Base-by-base conservation (phyloP, 1,140 invertebrate species). In the Neodiprion virginianus region DNA sequence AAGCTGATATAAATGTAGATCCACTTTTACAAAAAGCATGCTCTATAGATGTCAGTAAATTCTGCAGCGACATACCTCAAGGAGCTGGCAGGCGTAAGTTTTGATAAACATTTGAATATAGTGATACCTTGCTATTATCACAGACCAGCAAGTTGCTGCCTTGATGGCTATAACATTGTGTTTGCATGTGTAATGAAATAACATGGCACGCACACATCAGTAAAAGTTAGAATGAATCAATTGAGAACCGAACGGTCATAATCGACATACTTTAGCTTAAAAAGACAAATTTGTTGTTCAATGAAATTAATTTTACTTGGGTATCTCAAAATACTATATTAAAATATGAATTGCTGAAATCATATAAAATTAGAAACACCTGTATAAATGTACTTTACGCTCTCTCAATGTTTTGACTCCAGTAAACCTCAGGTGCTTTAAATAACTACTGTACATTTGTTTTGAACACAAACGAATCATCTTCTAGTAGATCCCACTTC, bases 81-180 rank as follows among this genome's bases (percentile, higher is more conserved):
- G 97, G 97, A 72, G 94, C 95, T 82, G 96, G 96, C 74, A 91
- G 95, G 90, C 92, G 95, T 96, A 88, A 90, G 92, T 90, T 71
- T 73, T 74, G 65, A 73, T 76, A n/a, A 12, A 61, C 1, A 68
- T 40, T 67, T 69, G 68, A 12, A 28, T 28, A 17, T 77, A 40
- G 28, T 40, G 28, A 40, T 40, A 40, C 28, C 28, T 40, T 5
- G 17, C 17, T 21, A 21, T 21, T 21, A 21, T 21, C 17, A 21
- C 17, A 21, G 17, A 21, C 17, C 17, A 21, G 17, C 17, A 21
- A 21, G 17, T 21, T 21, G 17, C 17, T 21, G 28, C 28, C 28
- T 40, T 40, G 28, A 5, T 40, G 28, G 28, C 28, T 40, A 40
- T 40, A 65, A 71, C 68, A 75, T 73, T 71, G 65, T 72, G 48